phyloP scores from a whole-genome alignment of 2,797 vertebrate genomes.

The Pseudotriccus pelzelni region DNA sequence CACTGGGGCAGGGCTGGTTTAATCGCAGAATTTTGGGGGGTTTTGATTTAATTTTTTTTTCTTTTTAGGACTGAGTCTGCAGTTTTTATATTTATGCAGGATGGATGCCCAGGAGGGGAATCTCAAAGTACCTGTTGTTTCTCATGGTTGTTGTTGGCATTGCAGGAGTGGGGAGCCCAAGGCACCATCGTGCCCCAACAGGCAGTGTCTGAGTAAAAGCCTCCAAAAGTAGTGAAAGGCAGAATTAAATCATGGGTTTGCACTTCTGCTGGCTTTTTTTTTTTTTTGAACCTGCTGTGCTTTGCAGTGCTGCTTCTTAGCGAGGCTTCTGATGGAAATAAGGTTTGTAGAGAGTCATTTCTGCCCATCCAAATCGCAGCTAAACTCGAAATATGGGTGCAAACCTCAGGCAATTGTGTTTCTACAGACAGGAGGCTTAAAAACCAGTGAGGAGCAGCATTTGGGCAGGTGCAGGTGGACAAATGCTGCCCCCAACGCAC shows the following conservation, averaged over 20 bases:
- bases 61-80: not conserved
- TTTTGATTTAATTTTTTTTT: not conserved
- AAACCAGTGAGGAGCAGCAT: not conserved
- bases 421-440: not conserved
- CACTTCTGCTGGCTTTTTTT: not conserved
- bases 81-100: not conserved
- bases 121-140: not conserved
- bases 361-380: not conserved
- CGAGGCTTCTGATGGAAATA: not conserved
- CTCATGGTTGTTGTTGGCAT: not conserved
- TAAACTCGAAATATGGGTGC: rapidly evolving
- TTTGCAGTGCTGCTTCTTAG: not conserved
- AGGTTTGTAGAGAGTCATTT: too few species aligned
- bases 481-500: not conserved
- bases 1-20: not conserved
- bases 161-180: not conserved
- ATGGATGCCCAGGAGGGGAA: not conserved
- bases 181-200: not conserved
- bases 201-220: not conserved
- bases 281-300: not conserved
- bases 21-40: not conserved
- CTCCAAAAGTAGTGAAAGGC: not conserved
- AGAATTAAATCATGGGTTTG: not conserved
- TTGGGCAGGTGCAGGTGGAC: rapidly evolving
- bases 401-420: not conserved